Percentiles rank a stretch among this genome's conserved stretches.
Evolutionary conservation across 2,888 invertebrate species (phyloP).

Genomic region (Reticulitermes lucifugus): DNA sequence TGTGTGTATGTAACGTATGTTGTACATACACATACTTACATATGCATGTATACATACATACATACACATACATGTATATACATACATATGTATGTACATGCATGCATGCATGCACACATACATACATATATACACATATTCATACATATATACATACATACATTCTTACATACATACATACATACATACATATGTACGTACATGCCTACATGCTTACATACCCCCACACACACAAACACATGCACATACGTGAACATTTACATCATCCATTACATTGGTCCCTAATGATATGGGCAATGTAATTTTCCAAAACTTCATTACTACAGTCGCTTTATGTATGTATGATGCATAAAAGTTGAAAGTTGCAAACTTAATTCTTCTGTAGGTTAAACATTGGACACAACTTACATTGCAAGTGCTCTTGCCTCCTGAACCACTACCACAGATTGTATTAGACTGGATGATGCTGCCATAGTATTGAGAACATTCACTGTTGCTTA

Average conservation of each 20-base stretch:
- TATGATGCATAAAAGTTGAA: background rate
- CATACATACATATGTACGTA: no score
- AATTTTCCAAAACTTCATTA: background rate
- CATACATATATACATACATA: no score
- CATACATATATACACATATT: no score
- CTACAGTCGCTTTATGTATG: background rate
- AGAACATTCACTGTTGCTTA: slow-evolving; percentile 57
- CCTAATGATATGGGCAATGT: background rate
- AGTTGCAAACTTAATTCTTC: background rate
- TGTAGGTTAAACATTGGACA: background rate
- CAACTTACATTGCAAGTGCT: slow-evolving; percentile 59
- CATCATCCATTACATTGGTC: background rate
- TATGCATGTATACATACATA: no score
- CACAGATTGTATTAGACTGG: slow-evolving; percentile 56
- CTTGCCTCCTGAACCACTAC: slow-evolving; percentile 54
- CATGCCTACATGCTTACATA: no score
- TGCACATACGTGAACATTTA: background rate
- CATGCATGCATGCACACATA: no score
- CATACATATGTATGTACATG: no score
- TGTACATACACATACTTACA: no score
- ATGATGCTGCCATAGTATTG: slow-evolving; percentile 55
- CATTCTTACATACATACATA: no score
- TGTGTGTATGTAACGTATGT: no score
- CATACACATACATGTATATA: no score
- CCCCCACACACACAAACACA: no score